Base-by-base conservation (phyloP, 2,888 invertebrate genomes). In the Xanthostigma xanthostigma region DNA sequence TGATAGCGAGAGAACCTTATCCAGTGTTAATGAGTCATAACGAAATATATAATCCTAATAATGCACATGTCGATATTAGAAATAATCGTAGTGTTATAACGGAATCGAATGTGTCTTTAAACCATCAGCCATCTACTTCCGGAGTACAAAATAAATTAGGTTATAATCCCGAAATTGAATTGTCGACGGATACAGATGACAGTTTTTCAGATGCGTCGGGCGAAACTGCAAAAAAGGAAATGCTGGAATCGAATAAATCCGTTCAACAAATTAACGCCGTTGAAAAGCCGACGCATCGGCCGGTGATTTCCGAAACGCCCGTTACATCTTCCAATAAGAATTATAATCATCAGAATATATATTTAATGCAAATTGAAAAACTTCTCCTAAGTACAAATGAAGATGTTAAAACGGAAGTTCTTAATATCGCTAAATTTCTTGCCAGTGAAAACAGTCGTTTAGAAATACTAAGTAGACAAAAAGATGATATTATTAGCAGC, bases 131-230 rank as follows among this genome's bases (percentile, higher is more conserved):
- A 33, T n/a, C 13, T 52, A 60, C 55, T 43, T 58, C 59, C 12
- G 56, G 37, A 44, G 17, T 14, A 35, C 17, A 44, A 35, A 14
- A 34, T 35, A 38, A 45, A 45, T 9, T 14, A 2, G 34, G 17
- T 36, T 48, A 65, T 53, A 68, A 69, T 59, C 74, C 80, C 13
- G 85, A 86, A 59, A 79, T 79, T 52, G 80, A 81, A 57, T 61
- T 79, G 50, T 78, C 78, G 8, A 84, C 82, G 2, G 87, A 86
- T 60, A 85, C 84, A 8, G 78, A 85, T 58, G 79, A 86, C 49
- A 65, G 65, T 53, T 65, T 66, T 9, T 67, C 67, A 2, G 67
- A 67, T 54, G 60, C 62, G 34, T 62, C 65, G 8, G 62, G 62
- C 5, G 43, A 48, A 14, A 13, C 11, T 8, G 11, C 44, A 13